Percentiles rank a stretch among this genome's conserved stretches.
phyloP scores from a whole-genome alignment of 2,888 invertebrate species.

The Seira musarum region DNA sequence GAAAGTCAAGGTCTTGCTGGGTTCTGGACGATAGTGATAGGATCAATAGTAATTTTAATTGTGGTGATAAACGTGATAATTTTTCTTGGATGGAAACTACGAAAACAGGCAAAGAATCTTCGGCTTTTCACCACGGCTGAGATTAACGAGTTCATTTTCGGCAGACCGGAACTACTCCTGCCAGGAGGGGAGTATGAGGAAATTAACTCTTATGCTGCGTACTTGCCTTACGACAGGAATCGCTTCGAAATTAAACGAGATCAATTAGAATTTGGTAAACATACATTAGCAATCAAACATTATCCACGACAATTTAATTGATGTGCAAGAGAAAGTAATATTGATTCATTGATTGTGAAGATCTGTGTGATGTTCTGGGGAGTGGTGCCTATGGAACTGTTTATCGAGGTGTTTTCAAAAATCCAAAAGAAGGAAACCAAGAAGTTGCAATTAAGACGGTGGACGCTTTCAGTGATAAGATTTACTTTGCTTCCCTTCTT shows the following conservation, averaged over 20 bases:
- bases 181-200: conserved; percentile 35
- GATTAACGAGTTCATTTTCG: conserved; percentile 56
- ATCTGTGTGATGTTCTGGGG: conserved; percentile 53
- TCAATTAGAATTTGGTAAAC: conserved; percentile 37
- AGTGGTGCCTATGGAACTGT: conserved; percentile 54
- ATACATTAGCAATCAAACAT: too few relatives aligned
- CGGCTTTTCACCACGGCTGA: conserved; percentile 45
- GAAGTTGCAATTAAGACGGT: conserved; percentile 59
- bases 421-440: background rate
- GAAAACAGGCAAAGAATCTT: conserved; percentile 29
- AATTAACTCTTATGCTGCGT: conserved; percentile 53
- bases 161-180: conserved; percentile 49
- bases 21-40: conserved; percentile 14
- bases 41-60: background rate
- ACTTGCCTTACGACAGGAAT: conserved; percentile 50
- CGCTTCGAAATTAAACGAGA: conserved; percentile 45
- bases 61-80: conserved; percentile 17
- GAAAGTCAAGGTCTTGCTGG: too few relatives aligned
- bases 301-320: too few relatives aligned
- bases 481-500: conserved; percentile 52
- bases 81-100: conserved; percentile 42
- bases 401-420: conserved; percentile 38
- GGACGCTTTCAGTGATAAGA: conserved; percentile 42
- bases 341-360: too few relatives aligned
- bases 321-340: too few relatives aligned